phyloP scores from a whole-genome alignment of 1,140 invertebrate species.

The Cephus cinctus region DNA sequence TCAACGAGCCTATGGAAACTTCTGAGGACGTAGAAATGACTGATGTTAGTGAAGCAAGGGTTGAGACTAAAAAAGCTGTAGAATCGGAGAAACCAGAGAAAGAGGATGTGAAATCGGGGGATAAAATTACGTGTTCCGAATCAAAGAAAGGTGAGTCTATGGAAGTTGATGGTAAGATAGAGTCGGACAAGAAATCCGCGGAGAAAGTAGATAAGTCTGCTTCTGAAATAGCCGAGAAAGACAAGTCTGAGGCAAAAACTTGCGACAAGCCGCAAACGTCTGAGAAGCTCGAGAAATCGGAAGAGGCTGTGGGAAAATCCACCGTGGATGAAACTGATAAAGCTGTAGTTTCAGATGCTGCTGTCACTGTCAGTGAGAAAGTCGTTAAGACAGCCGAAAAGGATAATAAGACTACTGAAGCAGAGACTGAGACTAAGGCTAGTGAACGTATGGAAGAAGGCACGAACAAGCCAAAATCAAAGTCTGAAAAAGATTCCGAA shows the following conservation, averaged over 20 bases:
- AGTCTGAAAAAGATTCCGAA: slow-evolving; percentile 2
- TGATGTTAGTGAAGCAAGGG: slow-evolving; percentile 21
- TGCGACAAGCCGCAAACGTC: not conserved
- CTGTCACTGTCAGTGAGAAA: not conserved
- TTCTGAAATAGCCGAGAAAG: slow-evolving; percentile 9
- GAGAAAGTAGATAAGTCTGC: not conserved
- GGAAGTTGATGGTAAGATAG: not conserved
- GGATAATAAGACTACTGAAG: not conserved
- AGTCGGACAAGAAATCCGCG: not conserved
- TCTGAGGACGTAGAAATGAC: slow-evolving; percentile 36
- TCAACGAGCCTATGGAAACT: slow-evolving; percentile 40
- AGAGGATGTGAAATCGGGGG: too few relatives aligned
- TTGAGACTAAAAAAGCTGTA: slow-evolving; percentile 6
- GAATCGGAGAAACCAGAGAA: not conserved
- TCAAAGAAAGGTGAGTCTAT: slow-evolving; percentile 2
- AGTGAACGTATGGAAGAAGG: not conserved
- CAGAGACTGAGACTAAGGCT: not conserved
- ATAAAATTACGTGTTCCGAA: too few relatives aligned
- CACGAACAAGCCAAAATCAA: not conserved
- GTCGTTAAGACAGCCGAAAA: not conserved
- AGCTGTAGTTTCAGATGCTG: not conserved
- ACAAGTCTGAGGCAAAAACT: slow-evolving; percentile 4
- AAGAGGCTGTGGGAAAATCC: not conserved
- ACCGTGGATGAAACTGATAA: not conserved
- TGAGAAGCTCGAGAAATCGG: slow-evolving; percentile 8